phyloP scores from a whole-genome alignment of 2,113 vertebrate genomes.

The Campylomormyrus tamandua region DNA sequence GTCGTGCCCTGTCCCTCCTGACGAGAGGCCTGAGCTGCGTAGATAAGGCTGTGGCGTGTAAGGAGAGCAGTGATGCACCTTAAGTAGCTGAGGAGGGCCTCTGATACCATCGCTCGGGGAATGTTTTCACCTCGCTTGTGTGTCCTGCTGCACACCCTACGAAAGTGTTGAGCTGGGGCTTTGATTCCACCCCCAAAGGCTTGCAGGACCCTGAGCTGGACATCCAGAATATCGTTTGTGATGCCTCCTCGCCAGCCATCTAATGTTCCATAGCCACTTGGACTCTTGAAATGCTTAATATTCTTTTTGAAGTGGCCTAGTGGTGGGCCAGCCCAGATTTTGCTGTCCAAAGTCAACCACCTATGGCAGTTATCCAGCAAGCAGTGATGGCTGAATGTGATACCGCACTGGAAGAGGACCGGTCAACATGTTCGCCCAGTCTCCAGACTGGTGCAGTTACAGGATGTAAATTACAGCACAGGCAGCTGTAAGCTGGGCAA shows the following conservation, averaged over 20 bases:
- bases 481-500: not conserved
- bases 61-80: conserved; percentile 45
- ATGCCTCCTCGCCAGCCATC: not conserved
- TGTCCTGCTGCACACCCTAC: not conserved
- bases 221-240: not conserved
- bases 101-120: conserved; percentile 48
- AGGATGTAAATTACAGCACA: not conserved
- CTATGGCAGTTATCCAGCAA: not conserved
- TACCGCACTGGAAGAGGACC: not conserved
- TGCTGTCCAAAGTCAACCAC: not conserved
- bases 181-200: conserved; percentile 22
- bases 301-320: conserved; percentile 1
- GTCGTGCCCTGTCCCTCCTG: not conserved
- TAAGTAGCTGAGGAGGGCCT: conserved; percentile 34
- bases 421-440: not conserved
- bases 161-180: conserved; percentile 6
- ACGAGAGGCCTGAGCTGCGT: conserved; percentile 40
- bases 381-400: not conserved
- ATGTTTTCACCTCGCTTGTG: conserved; percentile 47
- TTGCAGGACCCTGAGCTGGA: not conserved
- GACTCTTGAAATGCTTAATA: not conserved
- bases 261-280: not conserved
- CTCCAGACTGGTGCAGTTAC: not conserved
- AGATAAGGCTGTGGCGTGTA: conserved; percentile 53
- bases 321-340: not conserved